phyloP scores from a whole-genome alignment of 1,140 invertebrate genomes.

The Lasioglossum baleicum region DNA sequence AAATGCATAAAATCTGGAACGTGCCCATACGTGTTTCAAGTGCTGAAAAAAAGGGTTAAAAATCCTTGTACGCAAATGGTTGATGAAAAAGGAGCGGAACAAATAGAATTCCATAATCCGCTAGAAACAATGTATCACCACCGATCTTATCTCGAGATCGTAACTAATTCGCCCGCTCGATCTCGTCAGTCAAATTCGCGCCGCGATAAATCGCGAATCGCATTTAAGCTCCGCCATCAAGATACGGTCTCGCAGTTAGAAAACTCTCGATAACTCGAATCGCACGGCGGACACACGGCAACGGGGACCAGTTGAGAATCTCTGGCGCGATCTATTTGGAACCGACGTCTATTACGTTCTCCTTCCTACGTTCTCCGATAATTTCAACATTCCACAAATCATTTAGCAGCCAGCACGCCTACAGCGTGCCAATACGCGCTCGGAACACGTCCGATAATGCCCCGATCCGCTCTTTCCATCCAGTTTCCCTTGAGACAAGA shows the following conservation, averaged over 20 bases:
- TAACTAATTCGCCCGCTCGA: not conserved
- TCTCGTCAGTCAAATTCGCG: not conserved
- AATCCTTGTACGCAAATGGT: no score
- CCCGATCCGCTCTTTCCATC: constrained; percentile 32
- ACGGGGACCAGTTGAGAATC: constrained; percentile 19
- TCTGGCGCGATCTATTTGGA: constrained; percentile 30
- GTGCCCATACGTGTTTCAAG: no score
- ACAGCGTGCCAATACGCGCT: constrained; percentile 5
- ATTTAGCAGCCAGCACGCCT: constrained; percentile 26
- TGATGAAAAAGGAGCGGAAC: no score
- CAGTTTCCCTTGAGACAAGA: constrained; percentile 39
- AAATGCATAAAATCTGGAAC: no score
- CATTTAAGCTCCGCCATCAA: not conserved
- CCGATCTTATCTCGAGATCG: constrained; percentile 1
- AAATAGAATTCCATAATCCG: no score
- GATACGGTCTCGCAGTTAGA: not conserved
- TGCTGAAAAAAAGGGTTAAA: no score
- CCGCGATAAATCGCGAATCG: not conserved
- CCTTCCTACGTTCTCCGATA: constrained; percentile 39
- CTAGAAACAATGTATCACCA: no score
- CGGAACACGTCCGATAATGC: constrained; percentile 38
- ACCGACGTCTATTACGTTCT: constrained; percentile 30
- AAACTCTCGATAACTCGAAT: not conserved
- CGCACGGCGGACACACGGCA: not conserved
- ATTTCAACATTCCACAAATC: constrained; percentile 50